These are phyloP conservation scores for Ophiothrix spiculata DNA, from an alignment of 35 echinoderm and acorn worm species.

Conservation along the genomic window DNA sequence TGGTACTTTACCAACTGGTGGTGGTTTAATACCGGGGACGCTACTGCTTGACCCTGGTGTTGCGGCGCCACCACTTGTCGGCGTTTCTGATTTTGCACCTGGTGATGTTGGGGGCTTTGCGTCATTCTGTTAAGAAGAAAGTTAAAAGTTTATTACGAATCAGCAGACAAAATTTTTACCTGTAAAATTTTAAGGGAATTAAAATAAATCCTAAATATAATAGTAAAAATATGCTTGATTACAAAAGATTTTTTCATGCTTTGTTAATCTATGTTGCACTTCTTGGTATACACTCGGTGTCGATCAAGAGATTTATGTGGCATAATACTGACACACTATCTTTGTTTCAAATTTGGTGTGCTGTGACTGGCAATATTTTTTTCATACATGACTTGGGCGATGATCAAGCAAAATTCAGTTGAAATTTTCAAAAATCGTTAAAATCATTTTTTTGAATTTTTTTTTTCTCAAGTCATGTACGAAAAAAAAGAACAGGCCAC, in stretches of 20 bases:
- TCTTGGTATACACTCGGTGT: not conserved
- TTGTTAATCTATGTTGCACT: not conserved
- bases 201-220: too few species aligned
- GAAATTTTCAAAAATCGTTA: not conserved
- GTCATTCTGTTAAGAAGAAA: conserved; percentile 71
- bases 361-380: not conserved
- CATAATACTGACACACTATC: not conserved
- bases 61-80: conserved; percentile 91
- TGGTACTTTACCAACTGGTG: conserved; percentile 68
- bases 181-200: too few species aligned
- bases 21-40: conserved; percentile 79
- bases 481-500: too few species aligned
- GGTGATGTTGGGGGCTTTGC: conserved; percentile 56
- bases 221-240: too few species aligned
- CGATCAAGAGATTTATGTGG: not conserved
- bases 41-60: conserved; percentile 93
- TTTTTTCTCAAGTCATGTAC: too few species aligned
- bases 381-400: too few species aligned
- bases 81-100: conserved; percentile 87
- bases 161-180: too few species aligned
- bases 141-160: not conserved
- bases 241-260: too few species aligned
- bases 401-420: too few species aligned
- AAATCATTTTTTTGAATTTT: too few species aligned
- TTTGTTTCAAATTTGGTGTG: not conserved